Conservation (phyloP, 2,888 invertebrate species). For the Troglohyphantes excavatus region DNA sequence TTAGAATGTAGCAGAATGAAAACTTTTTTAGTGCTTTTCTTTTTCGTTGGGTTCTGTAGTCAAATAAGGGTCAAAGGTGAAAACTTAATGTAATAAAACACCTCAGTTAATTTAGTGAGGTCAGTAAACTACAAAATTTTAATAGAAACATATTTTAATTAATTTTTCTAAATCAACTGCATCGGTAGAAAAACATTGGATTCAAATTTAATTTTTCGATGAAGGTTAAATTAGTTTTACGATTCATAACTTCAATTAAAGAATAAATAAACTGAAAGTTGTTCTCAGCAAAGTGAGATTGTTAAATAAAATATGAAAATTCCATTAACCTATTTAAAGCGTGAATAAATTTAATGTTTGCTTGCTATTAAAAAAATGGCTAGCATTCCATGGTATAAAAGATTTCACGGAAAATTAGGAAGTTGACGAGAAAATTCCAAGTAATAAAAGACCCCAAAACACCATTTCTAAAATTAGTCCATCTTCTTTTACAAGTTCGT, state of each 20-base stretch:
- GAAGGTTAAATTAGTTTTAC: no score
- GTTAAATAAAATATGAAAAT: not conserved
- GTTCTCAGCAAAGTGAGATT: not conserved
- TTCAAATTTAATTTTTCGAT: no score
- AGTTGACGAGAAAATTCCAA: slow-evolving; percentile 8
- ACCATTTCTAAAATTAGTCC: slow-evolving; percentile 65
- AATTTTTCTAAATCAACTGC: no score
- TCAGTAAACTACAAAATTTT: no score
- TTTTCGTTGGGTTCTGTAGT: no score
- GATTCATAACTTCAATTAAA: not conserved
- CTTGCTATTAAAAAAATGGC: not conserved
- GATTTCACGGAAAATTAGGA: not conserved
- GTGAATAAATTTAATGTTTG: not conserved
- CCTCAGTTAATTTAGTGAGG: no score
- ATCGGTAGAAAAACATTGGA: no score
- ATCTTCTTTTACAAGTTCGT: slow-evolving; percentile 15
- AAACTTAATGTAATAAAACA: no score
- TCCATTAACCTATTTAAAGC: not conserved
- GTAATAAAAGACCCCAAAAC: slow-evolving; percentile 55
- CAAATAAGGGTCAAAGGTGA: no score
- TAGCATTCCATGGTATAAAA: not conserved
- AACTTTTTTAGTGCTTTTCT: no score
- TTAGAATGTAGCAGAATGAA: no score
- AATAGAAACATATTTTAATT: no score
- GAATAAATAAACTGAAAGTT: not conserved